Evolutionary conservation across 2,888 invertebrate species (phyloP).

Genomic region (Clanis bilineata): DNA sequence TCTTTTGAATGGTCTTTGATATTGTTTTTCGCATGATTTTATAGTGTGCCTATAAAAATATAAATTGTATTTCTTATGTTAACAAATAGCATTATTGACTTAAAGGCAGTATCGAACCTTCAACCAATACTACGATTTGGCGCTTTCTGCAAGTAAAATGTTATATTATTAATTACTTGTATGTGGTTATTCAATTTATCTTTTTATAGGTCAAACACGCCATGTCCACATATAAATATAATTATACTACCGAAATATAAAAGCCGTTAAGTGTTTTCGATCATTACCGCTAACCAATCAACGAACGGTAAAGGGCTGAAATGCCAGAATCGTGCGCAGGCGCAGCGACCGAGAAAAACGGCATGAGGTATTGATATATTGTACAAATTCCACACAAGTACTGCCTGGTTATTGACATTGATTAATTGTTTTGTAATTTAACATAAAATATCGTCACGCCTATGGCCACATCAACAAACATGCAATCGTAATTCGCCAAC

Average conservation of each 20-base stretch:
- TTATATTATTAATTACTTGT: too few species aligned
- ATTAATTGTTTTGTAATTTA: conserved; percentile 1
- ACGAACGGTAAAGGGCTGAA: conserved; percentile 29
- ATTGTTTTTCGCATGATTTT: too few species aligned
- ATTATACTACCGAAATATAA: not conserved
- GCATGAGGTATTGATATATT: conserved; percentile 13
- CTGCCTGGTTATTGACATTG: conserved; percentile 5
- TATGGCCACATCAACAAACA: not conserved
- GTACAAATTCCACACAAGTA: conserved; percentile 8
- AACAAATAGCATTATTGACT: too few species aligned
- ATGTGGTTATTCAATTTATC: too few species aligned
- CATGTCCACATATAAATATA: not conserved
- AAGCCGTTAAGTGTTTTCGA: conserved; percentile 3
- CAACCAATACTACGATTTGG: too few species aligned
- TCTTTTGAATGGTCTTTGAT: too few species aligned
- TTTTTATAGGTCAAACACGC: not conserved
- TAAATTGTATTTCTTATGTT: too few species aligned
- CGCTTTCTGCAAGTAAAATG: too few species aligned
- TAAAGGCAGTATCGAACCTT: too few species aligned
- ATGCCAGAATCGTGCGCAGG: conserved; percentile 48
- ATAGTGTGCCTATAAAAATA: too few species aligned
- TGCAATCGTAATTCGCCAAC: not conserved
- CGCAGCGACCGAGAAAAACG: conserved; percentile 23
- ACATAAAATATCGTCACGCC: not conserved
- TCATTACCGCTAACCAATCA: conserved; percentile 16